phyloP scores from a whole-genome alignment of 2,797 vertebrate species.

The Oreortyx pictus region DNA sequence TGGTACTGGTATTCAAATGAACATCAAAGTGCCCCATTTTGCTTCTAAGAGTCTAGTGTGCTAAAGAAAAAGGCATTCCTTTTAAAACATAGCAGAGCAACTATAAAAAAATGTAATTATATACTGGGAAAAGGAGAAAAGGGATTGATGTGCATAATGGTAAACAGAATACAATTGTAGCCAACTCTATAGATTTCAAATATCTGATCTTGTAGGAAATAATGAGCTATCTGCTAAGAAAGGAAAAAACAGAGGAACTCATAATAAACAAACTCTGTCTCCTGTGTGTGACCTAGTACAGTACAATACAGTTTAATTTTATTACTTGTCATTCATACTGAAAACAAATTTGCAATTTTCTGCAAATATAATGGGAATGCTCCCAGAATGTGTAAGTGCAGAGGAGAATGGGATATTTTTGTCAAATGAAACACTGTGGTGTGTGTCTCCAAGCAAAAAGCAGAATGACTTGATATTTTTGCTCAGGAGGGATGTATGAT shows the following conservation, averaged over 20 bases:
- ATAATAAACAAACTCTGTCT: constrained; percentile 66
- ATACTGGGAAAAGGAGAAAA: constrained; percentile 48
- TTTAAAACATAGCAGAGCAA: constrained; percentile 35
- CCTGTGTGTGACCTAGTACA: constrained; percentile 58
- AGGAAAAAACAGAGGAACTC: constrained; percentile 47
- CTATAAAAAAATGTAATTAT: constrained; percentile 62
- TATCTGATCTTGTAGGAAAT: constrained; percentile 70
- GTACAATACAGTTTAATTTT: constrained; percentile 75
- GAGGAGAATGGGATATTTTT: constrained; percentile 47
- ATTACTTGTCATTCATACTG: constrained; percentile 71
- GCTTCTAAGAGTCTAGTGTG: constrained; percentile 12
- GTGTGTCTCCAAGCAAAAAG: constrained; percentile 15
- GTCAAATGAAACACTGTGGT: constrained; percentile 27
- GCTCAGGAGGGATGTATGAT: background rate
- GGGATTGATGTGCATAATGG: constrained; percentile 45
- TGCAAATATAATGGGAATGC: constrained; percentile 67
- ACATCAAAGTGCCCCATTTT: constrained; percentile 23
- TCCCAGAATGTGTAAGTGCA: constrained; percentile 42
- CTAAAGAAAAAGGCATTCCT: background rate
- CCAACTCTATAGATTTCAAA: constrained; percentile 69
- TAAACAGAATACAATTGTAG: constrained; percentile 58
- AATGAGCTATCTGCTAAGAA: constrained; percentile 73
- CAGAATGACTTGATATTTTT: constrained; percentile 4
- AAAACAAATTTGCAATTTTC: constrained; percentile 71
- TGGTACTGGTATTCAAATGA: constrained; percentile 36